These are phyloP conservation scores for Stenolophus ochropezus DNA, from an alignment of 2,888 invertebrate genomes.

Conservation along the genomic window DNA sequence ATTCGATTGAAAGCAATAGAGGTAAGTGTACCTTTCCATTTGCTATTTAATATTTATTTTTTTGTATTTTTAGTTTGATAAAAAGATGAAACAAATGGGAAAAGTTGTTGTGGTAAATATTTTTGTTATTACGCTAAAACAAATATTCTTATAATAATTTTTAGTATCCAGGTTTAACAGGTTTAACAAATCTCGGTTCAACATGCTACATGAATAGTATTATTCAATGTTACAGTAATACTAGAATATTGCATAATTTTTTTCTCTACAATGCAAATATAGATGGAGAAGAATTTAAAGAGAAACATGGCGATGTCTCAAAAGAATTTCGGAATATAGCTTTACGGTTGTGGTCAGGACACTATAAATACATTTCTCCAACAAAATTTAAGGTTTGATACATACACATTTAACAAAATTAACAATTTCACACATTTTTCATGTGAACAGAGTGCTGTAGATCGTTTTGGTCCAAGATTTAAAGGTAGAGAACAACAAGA, in stretches of 20 bases:
- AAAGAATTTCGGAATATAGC: neutral
- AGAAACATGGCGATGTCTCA: neutral
- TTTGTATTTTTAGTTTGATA: neutral
- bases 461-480: constrained; percentile 1
- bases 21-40: neutral
- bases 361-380: neutral
- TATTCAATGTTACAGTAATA: constrained; percentile 80
- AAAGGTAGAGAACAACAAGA: constrained; percentile 78
- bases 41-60: neutral
- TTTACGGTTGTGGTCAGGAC: constrained; percentile 4
- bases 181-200: constrained; percentile 80
- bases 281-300: neutral
- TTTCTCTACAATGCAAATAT: neutral
- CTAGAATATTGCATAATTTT: constrained; percentile 64
- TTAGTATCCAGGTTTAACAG: constrained; percentile 76
- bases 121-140: neutral
- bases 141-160: no score
- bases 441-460: neutral
- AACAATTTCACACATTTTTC: neutral
- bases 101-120: neutral
- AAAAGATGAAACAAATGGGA: neutral
- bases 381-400: constrained; percentile 22
- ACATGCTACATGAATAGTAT: constrained; percentile 84
- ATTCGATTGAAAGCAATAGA: neutral
- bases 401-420: no score